Conservation (phyloP, 2,113 vertebrate species). For the Cochlearius cochlearius region DNA sequence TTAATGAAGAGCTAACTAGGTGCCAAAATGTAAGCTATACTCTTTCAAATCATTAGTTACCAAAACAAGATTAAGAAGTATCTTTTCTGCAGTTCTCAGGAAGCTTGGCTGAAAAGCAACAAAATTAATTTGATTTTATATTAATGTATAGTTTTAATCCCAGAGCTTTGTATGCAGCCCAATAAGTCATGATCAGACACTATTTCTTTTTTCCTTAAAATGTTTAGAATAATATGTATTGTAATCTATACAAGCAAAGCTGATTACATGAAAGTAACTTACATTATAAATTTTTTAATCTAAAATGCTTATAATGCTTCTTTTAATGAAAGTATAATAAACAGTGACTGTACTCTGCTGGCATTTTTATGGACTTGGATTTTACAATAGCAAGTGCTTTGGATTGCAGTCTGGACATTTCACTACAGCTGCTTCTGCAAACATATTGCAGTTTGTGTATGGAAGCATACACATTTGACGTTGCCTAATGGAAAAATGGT, state of each 20-base stretch:
- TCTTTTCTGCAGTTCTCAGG: neutral
- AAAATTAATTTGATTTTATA: neutral
- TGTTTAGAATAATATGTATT: neutral
- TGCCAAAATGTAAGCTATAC: neutral
- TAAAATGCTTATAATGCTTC: neutral
- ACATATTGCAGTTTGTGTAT: neutral
- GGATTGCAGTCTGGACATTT: neutral
- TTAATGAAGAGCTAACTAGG: neutral
- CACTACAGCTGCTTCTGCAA: neutral
- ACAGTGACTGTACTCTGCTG: neutral
- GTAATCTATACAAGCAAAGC: neutral
- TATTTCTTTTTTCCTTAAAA: neutral
- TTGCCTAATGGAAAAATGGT: neutral
- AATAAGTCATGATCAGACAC: neutral
- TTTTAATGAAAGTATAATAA: neutral
- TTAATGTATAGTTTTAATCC: neutral
- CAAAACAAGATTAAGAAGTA: neutral
- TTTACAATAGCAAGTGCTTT: neutral
- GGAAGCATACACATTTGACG: neutral
- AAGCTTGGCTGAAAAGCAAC: neutral
- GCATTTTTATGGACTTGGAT: neutral
- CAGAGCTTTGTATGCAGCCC: neutral
- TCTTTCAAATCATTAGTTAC: neutral
- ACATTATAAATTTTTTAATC: neutral
- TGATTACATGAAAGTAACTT: neutral